A percentile compares a stretch with the other conserved stretches of the same genome.
Evolutionary conservation across 2,888 invertebrate species (phyloP).

Genomic region (Neoscelio sp.): DNA sequence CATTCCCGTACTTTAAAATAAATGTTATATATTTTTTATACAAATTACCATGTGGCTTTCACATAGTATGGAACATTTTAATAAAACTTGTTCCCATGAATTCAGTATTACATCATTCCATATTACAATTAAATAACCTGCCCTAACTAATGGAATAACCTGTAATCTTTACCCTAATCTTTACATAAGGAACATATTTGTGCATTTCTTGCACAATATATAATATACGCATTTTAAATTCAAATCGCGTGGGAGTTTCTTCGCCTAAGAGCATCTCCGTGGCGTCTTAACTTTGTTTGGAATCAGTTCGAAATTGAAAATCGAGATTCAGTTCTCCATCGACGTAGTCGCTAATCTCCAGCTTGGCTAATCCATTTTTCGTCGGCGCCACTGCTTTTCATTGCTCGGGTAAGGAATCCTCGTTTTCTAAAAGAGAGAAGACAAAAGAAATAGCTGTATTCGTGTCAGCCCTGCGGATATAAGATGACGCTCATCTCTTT

Average conservation of each 20-base stretch:
- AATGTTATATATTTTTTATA: no score
- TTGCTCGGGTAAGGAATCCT: slow-evolving; percentile 24
- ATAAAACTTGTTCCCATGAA: no score
- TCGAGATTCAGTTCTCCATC: slow-evolving; percentile 22
- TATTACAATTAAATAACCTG: no score
- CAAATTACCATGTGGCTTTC: no score
- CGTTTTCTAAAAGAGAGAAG: slow-evolving; percentile 22
- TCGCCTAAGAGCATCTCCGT: slow-evolving; percentile 8
- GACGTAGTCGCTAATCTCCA: slow-evolving; percentile 32
- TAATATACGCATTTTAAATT: slow-evolving; percentile 17
- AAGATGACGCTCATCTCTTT: slow-evolving; percentile 66
- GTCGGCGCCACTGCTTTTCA: background rate
- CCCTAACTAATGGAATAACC: no score
- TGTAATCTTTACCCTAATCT: no score
- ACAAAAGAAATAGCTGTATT: slow-evolving; percentile 45
- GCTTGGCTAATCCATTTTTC: slow-evolving; percentile 52
- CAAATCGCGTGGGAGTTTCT: slow-evolving; percentile 29
- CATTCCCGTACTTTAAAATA: slow-evolving; percentile 28
- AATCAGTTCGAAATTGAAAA: slow-evolving; percentile 39
- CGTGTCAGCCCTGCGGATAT: slow-evolving; percentile 60
- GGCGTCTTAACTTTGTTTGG: slow-evolving; percentile 19
- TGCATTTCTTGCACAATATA: background rate
- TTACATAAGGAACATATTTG: no score
- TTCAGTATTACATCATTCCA: no score
- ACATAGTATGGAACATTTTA: no score